A percentile compares a stretch with the other conserved stretches of the same genome.
Conservation (phyloP, 2,888 invertebrate species). For the Chaitophorus viminalis region DNA sequence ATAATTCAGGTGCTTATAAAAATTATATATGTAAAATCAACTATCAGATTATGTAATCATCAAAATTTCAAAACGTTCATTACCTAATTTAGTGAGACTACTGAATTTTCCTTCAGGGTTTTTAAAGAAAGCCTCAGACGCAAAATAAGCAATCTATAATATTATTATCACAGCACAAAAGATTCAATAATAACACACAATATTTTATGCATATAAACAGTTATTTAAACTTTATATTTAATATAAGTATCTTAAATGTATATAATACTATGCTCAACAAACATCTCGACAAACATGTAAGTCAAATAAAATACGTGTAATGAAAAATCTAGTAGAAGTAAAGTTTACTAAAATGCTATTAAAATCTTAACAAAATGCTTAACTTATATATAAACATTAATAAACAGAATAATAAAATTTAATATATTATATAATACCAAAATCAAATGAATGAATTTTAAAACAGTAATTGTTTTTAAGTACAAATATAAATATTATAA, state of each 20-base stretch:
- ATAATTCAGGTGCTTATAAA: not conserved
- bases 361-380: not conserved
- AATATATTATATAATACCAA: not conserved
- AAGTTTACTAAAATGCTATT: not conserved
- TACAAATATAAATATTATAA: too few species aligned
- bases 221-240: too few species aligned
- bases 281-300: not conserved
- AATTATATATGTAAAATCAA: not conserved
- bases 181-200: too few species aligned
- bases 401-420: too few species aligned
- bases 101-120: not conserved
- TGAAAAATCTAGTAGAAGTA: not conserved
- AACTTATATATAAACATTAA: too few species aligned
- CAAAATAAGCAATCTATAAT: not conserved
- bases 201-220: too few species aligned
- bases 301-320: not conserved
- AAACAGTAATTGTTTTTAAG: not conserved
- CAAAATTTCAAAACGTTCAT: not conserved
- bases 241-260: too few species aligned
- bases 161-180: too few species aligned
- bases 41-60: not conserved
- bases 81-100: not conserved
- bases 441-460: slow-evolving; percentile 8
- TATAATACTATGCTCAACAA: too few species aligned
- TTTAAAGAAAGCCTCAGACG: not conserved